phyloP scores from a whole-genome alignment of 2,797 vertebrate genomes.

The Chiroxiphia lanceolata region DNA sequence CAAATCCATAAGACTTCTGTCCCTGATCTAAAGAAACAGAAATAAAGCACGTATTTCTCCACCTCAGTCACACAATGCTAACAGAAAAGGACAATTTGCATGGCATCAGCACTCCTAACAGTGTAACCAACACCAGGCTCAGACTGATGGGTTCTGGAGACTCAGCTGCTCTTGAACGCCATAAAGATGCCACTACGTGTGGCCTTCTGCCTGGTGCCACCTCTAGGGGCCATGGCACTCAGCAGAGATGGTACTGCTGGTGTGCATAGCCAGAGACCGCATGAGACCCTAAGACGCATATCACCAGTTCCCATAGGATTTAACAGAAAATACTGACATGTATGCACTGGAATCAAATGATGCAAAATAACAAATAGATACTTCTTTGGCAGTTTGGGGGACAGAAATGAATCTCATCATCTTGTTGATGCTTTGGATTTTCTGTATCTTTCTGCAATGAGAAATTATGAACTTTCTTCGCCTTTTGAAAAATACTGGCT shows the following conservation, averaged over 20 bases:
- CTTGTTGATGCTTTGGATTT: not conserved
- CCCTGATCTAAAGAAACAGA: not conserved
- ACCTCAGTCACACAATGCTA: not conserved
- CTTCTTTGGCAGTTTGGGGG: not conserved
- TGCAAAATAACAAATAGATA: not conserved
- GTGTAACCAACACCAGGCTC: not conserved
- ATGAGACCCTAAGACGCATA: not conserved
- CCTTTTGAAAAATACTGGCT: not conserved
- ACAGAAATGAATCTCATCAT: not conserved
- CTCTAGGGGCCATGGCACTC: not conserved
- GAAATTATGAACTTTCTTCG: not conserved
- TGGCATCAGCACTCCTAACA: not conserved
- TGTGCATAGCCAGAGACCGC: not conserved
- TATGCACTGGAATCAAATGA: not conserved
- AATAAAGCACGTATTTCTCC: not conserved
- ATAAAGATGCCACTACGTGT: not conserved
- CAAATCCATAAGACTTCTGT: not conserved
- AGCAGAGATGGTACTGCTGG: not conserved
- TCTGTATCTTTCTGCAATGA: not conserved
- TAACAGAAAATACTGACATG: not conserved
- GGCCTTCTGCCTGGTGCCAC: not conserved
- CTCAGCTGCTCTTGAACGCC: not conserved
- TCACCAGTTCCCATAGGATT: not conserved
- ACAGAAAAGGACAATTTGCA: not conserved
- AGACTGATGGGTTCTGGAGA: not conserved